phyloP scores from a whole-genome alignment of 2,888 invertebrate genomes.

The Aphodius granarius region DNA sequence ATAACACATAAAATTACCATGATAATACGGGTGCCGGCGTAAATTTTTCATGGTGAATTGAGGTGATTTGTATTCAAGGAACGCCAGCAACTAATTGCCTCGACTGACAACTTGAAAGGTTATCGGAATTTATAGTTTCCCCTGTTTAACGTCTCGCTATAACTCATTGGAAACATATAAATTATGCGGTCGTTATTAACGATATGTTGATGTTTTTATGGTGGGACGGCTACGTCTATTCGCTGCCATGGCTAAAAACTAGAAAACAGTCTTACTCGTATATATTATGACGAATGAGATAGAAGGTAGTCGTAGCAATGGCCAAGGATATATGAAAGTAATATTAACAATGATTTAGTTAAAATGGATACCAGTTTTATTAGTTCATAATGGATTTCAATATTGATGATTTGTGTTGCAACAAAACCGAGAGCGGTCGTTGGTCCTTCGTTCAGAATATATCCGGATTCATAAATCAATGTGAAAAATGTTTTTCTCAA shows the following conservation, averaged over 20 bases:
- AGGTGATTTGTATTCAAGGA: not conserved
- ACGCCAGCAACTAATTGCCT: not conserved
- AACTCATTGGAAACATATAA: constrained; percentile 1
- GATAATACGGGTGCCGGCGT: not conserved
- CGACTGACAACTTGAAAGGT: not conserved
- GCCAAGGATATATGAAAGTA: not conserved
- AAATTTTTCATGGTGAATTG: not conserved
- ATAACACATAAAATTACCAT: not conserved
- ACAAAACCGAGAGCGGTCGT: not conserved
- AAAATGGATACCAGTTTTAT: not conserved
- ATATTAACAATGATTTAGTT: not conserved
- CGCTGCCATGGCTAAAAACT: not conserved
- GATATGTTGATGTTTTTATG: not conserved
- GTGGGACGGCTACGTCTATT: not conserved
- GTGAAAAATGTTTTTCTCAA: not conserved
- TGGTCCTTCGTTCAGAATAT: not conserved
- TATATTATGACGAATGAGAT: not conserved
- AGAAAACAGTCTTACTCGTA: not conserved
- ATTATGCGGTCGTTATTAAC: not conserved
- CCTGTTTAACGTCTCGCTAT: not conserved
- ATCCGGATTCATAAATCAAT: not conserved
- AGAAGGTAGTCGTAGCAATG: not conserved
- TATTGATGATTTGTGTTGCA: not conserved
- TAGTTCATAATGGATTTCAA: not conserved
- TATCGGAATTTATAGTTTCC: not conserved